phyloP scores from a whole-genome alignment of 2,113 vertebrate genomes.

The Ailurus styani region DNA sequence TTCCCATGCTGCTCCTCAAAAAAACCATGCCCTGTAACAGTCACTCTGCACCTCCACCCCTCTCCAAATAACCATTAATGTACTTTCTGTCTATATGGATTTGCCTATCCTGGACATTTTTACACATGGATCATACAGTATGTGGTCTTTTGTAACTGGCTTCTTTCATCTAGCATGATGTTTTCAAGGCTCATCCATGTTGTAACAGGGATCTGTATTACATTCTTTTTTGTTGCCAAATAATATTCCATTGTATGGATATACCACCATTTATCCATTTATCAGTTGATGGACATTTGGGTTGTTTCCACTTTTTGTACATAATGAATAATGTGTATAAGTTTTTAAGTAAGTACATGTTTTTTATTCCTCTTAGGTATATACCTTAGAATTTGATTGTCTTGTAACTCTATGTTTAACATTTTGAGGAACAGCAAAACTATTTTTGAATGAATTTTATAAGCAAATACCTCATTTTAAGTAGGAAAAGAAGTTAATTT shows the following conservation, averaged over 20 bases:
- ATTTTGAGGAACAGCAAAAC: not conserved
- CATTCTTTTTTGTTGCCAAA: not conserved
- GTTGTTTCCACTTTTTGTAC: not conserved
- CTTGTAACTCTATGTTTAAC: not conserved
- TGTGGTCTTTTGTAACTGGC: not conserved
- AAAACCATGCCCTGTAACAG: not conserved
- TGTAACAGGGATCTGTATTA: not conserved
- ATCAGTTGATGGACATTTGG: not conserved
- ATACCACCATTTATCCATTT: not conserved
- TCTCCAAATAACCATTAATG: not conserved
- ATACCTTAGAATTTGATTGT: not conserved
- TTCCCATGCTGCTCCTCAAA: not conserved
- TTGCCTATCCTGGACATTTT: not conserved
- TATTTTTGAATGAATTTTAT: not conserved
- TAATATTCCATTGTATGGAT: not conserved
- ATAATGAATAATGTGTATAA: not conserved
- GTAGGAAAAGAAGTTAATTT: not conserved
- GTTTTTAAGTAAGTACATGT: not conserved
- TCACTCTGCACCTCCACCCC: rapidly evolving
- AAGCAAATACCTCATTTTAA: not conserved
- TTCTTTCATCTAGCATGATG: not conserved
- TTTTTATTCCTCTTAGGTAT: not conserved
- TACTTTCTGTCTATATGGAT: not conserved
- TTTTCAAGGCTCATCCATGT: not conserved
- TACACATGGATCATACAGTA: not conserved